Evolutionary conservation across 2,113 vertebrate genomes (phyloP).

Genomic region (Aspiorhynchus laticeps): DNA sequence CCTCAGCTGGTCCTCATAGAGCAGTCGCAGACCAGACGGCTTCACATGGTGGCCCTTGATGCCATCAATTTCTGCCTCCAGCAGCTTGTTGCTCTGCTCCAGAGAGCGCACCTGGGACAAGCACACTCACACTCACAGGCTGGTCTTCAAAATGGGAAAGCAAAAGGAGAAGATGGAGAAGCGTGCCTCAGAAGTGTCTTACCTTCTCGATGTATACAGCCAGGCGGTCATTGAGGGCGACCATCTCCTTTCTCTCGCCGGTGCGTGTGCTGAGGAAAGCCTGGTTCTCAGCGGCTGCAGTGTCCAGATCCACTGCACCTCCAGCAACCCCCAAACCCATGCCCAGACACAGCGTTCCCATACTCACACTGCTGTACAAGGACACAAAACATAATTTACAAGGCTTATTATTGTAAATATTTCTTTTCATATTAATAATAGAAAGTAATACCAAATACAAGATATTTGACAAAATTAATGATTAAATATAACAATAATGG

Average conservation of each 20-base stretch:
- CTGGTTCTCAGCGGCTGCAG: conserved; percentile 73
- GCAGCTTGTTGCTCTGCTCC: conserved; percentile 69
- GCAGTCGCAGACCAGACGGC: conserved; percentile 67
- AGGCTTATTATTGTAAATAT: not conserved
- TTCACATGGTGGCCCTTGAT: conserved; percentile 62
- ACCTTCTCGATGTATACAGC: conserved; percentile 75
- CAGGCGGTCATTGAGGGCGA: conserved; percentile 77
- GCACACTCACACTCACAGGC: not conserved
- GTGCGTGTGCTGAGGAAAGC: conserved; percentile 70
- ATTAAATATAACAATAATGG: not conserved
- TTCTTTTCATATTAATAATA: not conserved
- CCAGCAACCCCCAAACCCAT: conserved; percentile 60
- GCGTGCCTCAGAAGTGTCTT: conserved; percentile 32
- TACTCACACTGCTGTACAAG: conserved; percentile 64
- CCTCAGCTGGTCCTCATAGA: conserved; percentile 73
- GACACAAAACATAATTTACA: not conserved
- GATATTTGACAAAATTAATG: not conserved
- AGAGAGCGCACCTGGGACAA: conserved; percentile 71
- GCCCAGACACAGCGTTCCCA: conserved; percentile 64
- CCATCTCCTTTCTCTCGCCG: conserved; percentile 72
- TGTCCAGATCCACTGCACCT: conserved; percentile 67
- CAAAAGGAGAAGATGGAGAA: not conserved
- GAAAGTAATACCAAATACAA: not conserved
- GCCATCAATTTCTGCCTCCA: conserved; percentile 70
- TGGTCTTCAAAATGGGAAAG: not conserved